Evolutionary conservation across 2,113 vertebrate species (phyloP).

Genomic region (Myocastor coypus): DNA sequence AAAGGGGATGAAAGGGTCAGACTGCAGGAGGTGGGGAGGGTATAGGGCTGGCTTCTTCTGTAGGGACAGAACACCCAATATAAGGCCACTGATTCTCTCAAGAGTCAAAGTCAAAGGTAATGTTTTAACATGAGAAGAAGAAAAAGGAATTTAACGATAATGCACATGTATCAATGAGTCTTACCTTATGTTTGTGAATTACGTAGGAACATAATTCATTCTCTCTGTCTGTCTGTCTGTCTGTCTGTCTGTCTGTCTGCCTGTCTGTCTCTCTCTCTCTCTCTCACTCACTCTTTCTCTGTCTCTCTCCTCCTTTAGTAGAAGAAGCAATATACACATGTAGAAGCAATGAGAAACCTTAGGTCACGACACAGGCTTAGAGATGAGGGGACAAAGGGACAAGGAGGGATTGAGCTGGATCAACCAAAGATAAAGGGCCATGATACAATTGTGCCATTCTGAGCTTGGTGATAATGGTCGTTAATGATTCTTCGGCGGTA

Average conservation of each 20-base stretch:
- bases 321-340: not conserved
- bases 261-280: not conserved
- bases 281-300: not conserved
- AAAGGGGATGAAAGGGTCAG: not conserved
- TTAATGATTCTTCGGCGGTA: not conserved
- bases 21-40: not conserved
- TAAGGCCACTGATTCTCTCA: not conserved
- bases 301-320: not conserved
- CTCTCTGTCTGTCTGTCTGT: not conserved
- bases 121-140: not conserved
- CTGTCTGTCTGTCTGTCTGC: not conserved
- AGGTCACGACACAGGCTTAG: not conserved
- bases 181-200: not conserved
- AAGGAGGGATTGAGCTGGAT: too few species aligned
- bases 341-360: not conserved
- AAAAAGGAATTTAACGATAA: not conserved
- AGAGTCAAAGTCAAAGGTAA: not conserved
- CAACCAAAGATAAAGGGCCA: not conserved
- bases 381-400: accelerated
- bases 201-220: not conserved
- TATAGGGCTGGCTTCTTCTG: accelerated
- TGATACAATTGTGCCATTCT: accelerated
- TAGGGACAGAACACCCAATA: not conserved
- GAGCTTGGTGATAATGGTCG: accelerated
- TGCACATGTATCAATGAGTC: not conserved